Evolutionary conservation across 2,888 invertebrate species (phyloP).

Genomic region (Acronicta psi): DNA sequence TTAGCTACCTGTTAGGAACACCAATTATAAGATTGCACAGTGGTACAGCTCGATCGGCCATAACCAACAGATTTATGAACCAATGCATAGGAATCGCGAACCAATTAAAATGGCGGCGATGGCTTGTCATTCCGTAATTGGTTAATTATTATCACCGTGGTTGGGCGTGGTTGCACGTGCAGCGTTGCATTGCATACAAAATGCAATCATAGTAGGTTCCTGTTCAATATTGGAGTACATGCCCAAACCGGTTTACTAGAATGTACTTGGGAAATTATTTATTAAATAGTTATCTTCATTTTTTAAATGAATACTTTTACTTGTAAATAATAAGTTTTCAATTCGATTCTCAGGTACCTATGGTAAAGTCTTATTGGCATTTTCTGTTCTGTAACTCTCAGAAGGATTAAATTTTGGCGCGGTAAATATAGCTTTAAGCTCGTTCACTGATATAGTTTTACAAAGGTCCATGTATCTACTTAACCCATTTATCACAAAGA

Average conservation of each 20-base stretch:
- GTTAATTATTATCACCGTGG: slow-evolving; percentile 84
- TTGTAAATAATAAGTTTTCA: no score
- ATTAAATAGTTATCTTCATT: no score
- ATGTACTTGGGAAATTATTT: neutral
- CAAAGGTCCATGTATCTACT: no score
- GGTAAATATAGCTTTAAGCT: no score
- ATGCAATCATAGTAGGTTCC: slow-evolving; percentile 41
- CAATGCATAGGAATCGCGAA: slow-evolving; percentile 75
- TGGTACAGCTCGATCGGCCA: slow-evolving; percentile 46
- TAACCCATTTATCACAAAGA: no score
- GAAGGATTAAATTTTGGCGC: no score
- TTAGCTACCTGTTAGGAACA: slow-evolving; percentile 52
- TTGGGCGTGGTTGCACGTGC: slow-evolving; percentile 79
- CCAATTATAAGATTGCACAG: slow-evolving; percentile 56
- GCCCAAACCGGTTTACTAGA: slow-evolving; percentile 8
- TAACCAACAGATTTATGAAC: slow-evolving; percentile 68
- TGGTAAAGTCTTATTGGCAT: no score
- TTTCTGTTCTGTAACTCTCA: no score
- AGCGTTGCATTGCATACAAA: slow-evolving; percentile 43
- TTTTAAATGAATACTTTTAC: no score
- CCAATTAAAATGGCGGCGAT: slow-evolving; percentile 86
- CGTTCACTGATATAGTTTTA: no score
- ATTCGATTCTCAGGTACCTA: no score
- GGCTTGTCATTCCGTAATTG: slow-evolving; percentile 86
- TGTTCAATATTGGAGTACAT: slow-evolving; percentile 12